Evolutionary conservation across 2,888 invertebrate genomes (phyloP).

Genomic region (Aphodius granarius): DNA sequence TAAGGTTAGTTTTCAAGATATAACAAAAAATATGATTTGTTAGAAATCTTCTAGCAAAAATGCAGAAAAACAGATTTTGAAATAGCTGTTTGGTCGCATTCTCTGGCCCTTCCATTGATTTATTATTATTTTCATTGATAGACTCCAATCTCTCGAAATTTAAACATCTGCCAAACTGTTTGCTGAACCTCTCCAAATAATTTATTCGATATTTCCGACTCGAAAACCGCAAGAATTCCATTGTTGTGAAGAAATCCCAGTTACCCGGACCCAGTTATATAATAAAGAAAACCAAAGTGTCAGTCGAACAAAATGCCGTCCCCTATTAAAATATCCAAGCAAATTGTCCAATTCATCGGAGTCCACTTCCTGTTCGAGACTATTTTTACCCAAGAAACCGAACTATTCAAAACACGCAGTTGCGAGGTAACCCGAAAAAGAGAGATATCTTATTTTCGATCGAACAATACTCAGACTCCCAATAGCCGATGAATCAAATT

Average conservation of each 20-base stretch:
- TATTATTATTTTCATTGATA: no score
- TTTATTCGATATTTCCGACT: neutral
- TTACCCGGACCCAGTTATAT: no score
- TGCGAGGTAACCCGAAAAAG: neutral
- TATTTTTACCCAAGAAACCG: neutral
- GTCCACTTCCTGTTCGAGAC: neutral
- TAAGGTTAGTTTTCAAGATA: no score
- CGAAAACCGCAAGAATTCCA: neutral
- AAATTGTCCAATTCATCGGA: neutral
- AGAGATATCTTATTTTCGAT: constrained; percentile 6
- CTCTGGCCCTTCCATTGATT: no score
- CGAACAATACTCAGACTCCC: neutral
- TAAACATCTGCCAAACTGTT: neutral
- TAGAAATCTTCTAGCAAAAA: no score
- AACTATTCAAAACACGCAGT: neutral
- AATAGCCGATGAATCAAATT: constrained; percentile 25
- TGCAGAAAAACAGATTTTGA: no score
- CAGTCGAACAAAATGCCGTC: neutral
- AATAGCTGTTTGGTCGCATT: no score
- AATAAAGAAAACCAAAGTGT: neutral
- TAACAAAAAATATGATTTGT: no score
- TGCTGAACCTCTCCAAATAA: neutral
- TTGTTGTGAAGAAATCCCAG: neutral
- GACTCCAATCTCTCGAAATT: no score
- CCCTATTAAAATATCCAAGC: neutral